phyloP scores from a whole-genome alignment of 2,113 vertebrate species.

The Rutilus rutilus region DNA sequence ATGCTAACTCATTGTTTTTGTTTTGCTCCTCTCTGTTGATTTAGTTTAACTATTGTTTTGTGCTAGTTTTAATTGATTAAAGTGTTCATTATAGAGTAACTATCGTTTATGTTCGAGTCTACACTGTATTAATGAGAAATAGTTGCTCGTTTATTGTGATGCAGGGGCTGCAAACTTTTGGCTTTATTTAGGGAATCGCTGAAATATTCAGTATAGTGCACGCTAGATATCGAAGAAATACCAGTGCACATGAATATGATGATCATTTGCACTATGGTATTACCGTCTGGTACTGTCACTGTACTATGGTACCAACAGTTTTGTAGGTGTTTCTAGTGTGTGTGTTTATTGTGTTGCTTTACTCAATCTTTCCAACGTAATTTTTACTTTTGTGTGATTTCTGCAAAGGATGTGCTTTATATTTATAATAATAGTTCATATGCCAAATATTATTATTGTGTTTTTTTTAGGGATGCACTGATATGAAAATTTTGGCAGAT shows the following conservation, averaged over 20 bases:
- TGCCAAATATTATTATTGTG: too few species aligned
- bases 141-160: not conserved
- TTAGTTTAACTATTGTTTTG: not conserved
- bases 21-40: not conserved
- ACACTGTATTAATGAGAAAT: not conserved
- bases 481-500: too few species aligned
- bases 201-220: not conserved
- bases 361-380: not conserved
- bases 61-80: not conserved
- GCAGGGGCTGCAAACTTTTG: not conserved
- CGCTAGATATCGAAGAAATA: not conserved
- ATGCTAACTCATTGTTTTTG: conserved; percentile 1
- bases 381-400: too few species aligned
- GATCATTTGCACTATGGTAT: not conserved
- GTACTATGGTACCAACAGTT: not conserved
- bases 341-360: not conserved
- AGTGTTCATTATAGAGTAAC: not conserved
- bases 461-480: too few species aligned
- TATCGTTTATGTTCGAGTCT: not conserved
- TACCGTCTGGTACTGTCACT: not conserved
- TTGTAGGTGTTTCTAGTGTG: not conserved
- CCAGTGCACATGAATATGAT: not conserved
- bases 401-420: too few species aligned
- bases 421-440: too few species aligned
- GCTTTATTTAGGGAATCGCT: not conserved